Conservation (phyloP, 2,113 vertebrate genomes). For the Lasiurus cinereus region DNA sequence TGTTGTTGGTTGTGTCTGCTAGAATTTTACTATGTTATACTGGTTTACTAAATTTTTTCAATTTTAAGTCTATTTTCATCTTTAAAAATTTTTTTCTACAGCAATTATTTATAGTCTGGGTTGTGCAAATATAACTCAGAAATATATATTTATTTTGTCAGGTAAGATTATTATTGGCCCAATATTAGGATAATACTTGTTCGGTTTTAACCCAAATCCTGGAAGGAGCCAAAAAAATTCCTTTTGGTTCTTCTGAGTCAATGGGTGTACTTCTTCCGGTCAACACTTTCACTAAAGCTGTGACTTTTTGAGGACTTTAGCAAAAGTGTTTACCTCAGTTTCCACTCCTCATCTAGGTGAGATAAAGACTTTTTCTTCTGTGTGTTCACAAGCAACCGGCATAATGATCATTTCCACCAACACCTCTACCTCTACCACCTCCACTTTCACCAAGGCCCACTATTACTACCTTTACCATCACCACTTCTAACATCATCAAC, state of each 20-base stretch:
- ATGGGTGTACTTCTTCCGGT: not conserved
- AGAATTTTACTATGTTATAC: not conserved
- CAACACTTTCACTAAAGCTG: not conserved
- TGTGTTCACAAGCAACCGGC: not conserved
- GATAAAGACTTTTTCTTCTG: not conserved
- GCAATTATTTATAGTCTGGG: not conserved
- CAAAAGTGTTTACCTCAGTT: not conserved
- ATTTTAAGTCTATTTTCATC: not conserved
- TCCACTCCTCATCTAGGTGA: not conserved
- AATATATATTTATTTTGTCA: not conserved
- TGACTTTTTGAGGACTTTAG: not conserved
- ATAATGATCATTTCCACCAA: not conserved
- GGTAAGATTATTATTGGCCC: not conserved
- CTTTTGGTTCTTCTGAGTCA: not conserved
- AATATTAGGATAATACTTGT: not conserved
- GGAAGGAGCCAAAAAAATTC: not conserved
- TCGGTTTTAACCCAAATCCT: not conserved
- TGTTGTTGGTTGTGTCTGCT: not conserved
- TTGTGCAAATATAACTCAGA: not conserved
- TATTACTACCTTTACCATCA: no score
- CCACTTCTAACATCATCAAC: no score
- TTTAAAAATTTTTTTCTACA: not conserved
- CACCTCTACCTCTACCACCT: not conserved
- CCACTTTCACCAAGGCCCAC: not conserved
- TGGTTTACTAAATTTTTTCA: not conserved